phyloP scores from a whole-genome alignment of 2,113 vertebrate genomes.

The Phalacrocorax brasilianus region DNA sequence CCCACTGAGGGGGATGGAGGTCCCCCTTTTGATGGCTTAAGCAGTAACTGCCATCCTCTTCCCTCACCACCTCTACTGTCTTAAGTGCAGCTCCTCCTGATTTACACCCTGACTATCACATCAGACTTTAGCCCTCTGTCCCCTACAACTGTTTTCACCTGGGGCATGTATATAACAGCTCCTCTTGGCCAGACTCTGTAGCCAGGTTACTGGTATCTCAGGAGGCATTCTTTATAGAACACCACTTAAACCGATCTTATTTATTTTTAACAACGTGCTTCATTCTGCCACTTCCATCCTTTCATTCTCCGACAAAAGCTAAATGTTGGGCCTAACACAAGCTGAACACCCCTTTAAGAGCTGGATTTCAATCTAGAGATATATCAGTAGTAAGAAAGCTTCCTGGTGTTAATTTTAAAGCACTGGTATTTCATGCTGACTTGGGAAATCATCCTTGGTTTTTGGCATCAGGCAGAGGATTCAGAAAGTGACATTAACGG shows the following conservation, averaged over 20 bases:
- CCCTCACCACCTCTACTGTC: accelerated
- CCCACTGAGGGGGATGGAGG: neutral
- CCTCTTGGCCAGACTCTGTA: neutral
- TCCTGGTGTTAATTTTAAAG: constrained; percentile 45
- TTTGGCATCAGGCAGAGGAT: constrained; percentile 44
- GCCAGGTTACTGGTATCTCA: neutral
- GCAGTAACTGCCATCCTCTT: neutral
- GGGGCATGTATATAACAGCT: neutral
- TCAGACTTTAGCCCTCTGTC: neutral
- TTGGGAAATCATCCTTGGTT: constrained; percentile 34
- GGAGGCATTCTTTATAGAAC: neutral
- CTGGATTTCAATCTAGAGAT: neutral
- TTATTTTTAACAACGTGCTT: neutral
- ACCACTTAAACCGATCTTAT: neutral
- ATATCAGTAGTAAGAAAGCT: neutral
- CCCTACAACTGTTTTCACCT: neutral
- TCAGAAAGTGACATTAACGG: constrained; percentile 46
- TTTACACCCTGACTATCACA: neutral
- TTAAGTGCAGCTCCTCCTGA: neutral
- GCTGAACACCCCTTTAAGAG: neutral
- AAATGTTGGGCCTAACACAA: neutral
- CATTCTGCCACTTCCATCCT: neutral
- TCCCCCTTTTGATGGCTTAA: neutral
- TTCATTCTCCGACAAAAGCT: constrained; percentile 4
- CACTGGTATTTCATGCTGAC: constrained; percentile 49